Evolutionary conservation across 2,113 vertebrate genomes (phyloP).

Genomic region (Brevimyrus niger): DNA sequence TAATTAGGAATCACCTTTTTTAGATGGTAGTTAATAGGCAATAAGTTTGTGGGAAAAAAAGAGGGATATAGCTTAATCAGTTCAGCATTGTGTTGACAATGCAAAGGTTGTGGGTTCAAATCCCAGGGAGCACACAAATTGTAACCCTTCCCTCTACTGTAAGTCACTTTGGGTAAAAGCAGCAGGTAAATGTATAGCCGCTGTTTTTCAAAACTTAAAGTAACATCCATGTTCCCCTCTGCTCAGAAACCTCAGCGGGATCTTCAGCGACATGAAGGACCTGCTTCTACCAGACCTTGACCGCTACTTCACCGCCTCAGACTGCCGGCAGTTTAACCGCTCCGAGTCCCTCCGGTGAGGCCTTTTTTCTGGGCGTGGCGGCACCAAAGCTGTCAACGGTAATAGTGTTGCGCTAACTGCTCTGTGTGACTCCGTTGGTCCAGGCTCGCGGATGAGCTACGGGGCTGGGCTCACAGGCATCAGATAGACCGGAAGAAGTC

Average conservation of each 20-base stretch:
- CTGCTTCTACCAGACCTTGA: slow-evolving; percentile 76
- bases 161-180: too few relatives aligned
- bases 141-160: too few relatives aligned
- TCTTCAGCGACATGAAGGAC: slow-evolving; percentile 71
- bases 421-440: background rate
- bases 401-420: background rate
- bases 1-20: background rate
- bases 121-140: too few relatives aligned
- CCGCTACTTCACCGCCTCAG: slow-evolving; percentile 71
- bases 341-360: slow-evolving; percentile 78
- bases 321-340: slow-evolving; percentile 82
- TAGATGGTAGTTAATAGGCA: background rate
- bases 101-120: too few relatives aligned
- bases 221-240: background rate
- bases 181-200: background rate
- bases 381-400: background rate
- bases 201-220: background rate
- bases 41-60: background rate
- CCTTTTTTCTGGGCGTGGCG: too few relatives aligned
- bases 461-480: slow-evolving; percentile 80
- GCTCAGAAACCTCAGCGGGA: slow-evolving; percentile 68
- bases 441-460: slow-evolving; percentile 78
- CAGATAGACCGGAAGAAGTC: slow-evolving; percentile 74
- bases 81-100: too few relatives aligned
- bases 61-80: background rate